phyloP scores from a whole-genome alignment of 2,797 vertebrate genomes.

The Danio albolineatus region DNA sequence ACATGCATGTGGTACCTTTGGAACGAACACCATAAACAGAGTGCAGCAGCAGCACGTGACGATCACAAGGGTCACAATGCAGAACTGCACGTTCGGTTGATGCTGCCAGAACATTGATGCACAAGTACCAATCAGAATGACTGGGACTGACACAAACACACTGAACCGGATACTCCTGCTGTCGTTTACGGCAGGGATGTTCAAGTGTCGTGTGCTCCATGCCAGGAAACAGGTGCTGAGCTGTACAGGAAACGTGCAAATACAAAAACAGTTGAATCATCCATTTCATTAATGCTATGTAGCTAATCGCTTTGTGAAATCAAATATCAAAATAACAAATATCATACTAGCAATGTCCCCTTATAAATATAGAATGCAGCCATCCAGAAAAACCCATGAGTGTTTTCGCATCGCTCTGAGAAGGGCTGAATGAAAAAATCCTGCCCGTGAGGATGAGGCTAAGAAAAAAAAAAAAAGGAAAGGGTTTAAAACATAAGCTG shows the following conservation, averaged over 20 bases:
- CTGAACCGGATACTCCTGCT: slow-evolving; percentile 82
- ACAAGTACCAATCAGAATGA: slow-evolving; percentile 83
- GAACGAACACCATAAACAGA: slow-evolving; percentile 85
- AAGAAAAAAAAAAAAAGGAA: background rate
- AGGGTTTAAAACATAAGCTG: background rate
- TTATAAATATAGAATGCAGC: slow-evolving; percentile 87
- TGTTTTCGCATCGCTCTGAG: slow-evolving; percentile 86
- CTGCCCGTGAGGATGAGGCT: slow-evolving; percentile 81
- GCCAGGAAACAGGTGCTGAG: slow-evolving; percentile 88
- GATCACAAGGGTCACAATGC: slow-evolving; percentile 84
- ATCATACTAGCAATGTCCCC: slow-evolving; percentile 89
- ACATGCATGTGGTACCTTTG: slow-evolving; percentile 78
- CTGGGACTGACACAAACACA: slow-evolving; percentile 82
- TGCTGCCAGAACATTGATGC: slow-evolving; percentile 85
- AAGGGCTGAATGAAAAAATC: slow-evolving; percentile 80
- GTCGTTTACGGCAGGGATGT: slow-evolving; percentile 75
- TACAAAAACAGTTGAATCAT: background rate
- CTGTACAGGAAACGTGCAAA: slow-evolving; percentile 70
- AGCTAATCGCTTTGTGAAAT: background rate
- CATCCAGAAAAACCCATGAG: slow-evolving; percentile 88
- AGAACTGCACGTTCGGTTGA: slow-evolving; percentile 89
- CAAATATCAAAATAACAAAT: background rate
- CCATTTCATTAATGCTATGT: background rate
- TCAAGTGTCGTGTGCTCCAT: slow-evolving; percentile 84
- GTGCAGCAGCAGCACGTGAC: slow-evolving; percentile 87